Evolutionary conservation across 2,113 vertebrate species (phyloP).

Genomic region (Ictalurus punctatus): DNA sequence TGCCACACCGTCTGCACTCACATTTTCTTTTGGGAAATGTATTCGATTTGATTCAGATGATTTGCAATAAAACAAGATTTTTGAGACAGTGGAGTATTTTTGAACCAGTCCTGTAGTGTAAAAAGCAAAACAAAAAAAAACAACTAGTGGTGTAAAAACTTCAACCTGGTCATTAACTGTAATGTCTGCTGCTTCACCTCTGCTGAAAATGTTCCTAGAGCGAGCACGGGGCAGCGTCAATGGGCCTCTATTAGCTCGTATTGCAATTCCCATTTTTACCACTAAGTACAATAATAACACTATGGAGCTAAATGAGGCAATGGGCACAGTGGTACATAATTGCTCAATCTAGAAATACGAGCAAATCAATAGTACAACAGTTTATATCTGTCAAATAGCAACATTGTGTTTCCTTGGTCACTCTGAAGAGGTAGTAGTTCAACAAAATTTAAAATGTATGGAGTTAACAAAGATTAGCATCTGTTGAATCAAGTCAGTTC

Average conservation of each 20-base stretch:
- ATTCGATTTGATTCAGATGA: neutral
- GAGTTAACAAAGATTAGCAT: neutral
- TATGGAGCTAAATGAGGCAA: neutral
- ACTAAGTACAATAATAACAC: neutral
- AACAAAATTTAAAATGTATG: neutral
- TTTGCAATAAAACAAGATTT: neutral
- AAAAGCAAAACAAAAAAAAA: neutral
- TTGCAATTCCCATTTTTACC: neutral
- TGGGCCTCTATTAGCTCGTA: neutral
- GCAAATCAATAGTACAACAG: neutral
- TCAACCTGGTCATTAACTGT: neutral
- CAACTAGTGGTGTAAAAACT: neutral
- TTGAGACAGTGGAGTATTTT: neutral
- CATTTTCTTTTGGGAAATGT: neutral
- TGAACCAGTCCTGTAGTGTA: neutral
- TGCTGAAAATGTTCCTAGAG: neutral
- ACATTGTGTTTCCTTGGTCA: neutral
- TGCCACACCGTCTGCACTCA: neutral
- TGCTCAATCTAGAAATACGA: neutral
- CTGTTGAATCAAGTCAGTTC: neutral
- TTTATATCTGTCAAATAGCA: neutral
- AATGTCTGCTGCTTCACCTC: neutral
- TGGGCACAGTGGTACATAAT: neutral
- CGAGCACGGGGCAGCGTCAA: neutral
- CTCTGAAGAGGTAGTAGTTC: neutral